Evolutionary conservation across 2,113 vertebrate species (phyloP).

Genomic region (Vireo altiloquus): DNA sequence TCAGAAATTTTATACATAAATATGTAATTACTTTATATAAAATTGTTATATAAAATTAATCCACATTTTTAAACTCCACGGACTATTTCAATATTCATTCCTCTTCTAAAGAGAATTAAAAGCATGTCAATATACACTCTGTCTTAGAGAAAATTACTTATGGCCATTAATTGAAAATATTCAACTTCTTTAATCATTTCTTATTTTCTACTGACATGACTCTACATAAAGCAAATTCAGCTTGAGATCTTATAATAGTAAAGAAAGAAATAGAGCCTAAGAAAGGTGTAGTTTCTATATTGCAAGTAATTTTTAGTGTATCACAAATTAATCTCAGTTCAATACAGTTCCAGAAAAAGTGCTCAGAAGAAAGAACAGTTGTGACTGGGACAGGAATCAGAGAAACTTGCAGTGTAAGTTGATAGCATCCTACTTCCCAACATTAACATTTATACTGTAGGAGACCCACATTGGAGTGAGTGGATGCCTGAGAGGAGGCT

Average conservation of each 20-base stretch:
- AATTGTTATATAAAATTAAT: neutral
- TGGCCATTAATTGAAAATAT: neutral
- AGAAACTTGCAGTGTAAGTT: neutral
- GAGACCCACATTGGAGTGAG: accelerated
- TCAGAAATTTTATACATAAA: neutral
- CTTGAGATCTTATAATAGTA: neutral
- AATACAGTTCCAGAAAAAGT: neutral
- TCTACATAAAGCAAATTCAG: neutral
- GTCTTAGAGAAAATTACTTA: neutral
- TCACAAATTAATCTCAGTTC: neutral
- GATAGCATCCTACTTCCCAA: neutral
- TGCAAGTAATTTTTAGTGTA: neutral
- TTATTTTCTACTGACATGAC: neutral
- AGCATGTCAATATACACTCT: neutral
- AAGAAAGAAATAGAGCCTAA: neutral
- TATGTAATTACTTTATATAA: neutral
- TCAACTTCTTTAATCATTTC: neutral
- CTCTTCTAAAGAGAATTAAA: neutral
- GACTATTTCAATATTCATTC: neutral
- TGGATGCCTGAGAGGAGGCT: neutral
- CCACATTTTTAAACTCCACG: neutral
- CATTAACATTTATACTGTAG: neutral
- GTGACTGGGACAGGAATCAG: neutral
- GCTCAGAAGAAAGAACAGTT: neutral
- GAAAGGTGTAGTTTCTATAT: neutral